A percentile compares a stretch with the other conserved stretches of the same genome.
These are phyloP conservation scores for Drosophila monieri DNA, from an alignment of 2,888 invertebrate genomes.

Conservation along the genomic window DNA sequence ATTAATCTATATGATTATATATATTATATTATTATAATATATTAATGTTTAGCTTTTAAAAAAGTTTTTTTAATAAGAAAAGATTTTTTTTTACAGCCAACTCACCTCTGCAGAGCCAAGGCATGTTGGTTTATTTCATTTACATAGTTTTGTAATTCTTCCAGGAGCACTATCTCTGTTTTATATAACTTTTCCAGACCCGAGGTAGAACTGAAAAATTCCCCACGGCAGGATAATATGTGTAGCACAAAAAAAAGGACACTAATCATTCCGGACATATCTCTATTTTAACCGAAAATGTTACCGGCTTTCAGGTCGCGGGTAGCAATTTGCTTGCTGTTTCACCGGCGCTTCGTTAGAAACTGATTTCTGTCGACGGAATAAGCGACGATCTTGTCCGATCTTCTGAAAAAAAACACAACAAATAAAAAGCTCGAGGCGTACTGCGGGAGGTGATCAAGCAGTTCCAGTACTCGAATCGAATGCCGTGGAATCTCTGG, in stretches of 20 bases:
- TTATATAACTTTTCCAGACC: constrained; percentile 75
- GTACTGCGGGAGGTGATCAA: constrained; percentile 31
- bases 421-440: constrained; percentile 59
- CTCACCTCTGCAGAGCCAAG: constrained; percentile 70
- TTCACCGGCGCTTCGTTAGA: constrained; percentile 53
- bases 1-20: too few relatives aligned
- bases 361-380: constrained; percentile 53
- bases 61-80: background rate
- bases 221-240: constrained; percentile 44
- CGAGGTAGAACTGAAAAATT: constrained; percentile 78
- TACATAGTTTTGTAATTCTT: constrained; percentile 78
- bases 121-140: constrained; percentile 70
- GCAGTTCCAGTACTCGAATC: constrained; percentile 14
- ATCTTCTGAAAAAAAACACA: constrained; percentile 31
- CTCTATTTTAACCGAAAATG: constrained; percentile 14
- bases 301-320: constrained; percentile 16
- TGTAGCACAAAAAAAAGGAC: constrained; percentile 31
- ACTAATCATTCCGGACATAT: constrained; percentile 15
- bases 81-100: background rate
- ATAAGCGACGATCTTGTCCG: constrained; percentile 7
- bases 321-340: constrained; percentile 34
- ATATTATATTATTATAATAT: too few relatives aligned
- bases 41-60: too few relatives aligned
- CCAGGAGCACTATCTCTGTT: constrained; percentile 74
- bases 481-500: constrained; percentile 14